These are phyloP conservation scores for Herminia tarsipennalis DNA, from an alignment of 2,888 invertebrate species.

Conservation along the genomic window DNA sequence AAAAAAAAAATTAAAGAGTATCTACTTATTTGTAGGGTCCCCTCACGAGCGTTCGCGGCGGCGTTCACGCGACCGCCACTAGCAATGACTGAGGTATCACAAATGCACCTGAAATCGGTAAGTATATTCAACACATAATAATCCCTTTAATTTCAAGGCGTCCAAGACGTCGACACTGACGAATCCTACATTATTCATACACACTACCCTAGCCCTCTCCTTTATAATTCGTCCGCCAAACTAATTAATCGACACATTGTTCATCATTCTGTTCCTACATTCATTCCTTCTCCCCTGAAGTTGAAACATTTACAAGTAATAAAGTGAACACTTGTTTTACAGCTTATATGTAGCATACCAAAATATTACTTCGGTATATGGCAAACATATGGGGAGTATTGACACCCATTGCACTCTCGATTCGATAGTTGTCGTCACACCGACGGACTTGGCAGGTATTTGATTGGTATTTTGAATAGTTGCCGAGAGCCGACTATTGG, in stretches of 20 bases:
- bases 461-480: slow-evolving; percentile 83
- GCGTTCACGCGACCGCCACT: slow-evolving; percentile 80
- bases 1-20: neutral
- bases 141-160: slow-evolving; percentile 28
- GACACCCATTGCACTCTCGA: slow-evolving; percentile 75
- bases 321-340: slow-evolving; percentile 84
- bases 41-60: slow-evolving; percentile 76
- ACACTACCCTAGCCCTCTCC: slow-evolving; percentile 17
- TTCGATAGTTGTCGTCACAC: slow-evolving; percentile 82
- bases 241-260: slow-evolving; percentile 33
- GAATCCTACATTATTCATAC: slow-evolving; percentile 31
- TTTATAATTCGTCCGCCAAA: slow-evolving; percentile 21
- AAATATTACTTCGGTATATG: slow-evolving; percentile 82
- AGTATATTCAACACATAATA: slow-evolving; percentile 57
- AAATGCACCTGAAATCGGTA: slow-evolving; percentile 79
- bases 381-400: slow-evolving; percentile 77
- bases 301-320: slow-evolving; percentile 72
- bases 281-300: slow-evolving; percentile 50
- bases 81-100: slow-evolving; percentile 84
- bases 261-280: slow-evolving; percentile 35
- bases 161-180: slow-evolving; percentile 15
- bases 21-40: slow-evolving; percentile 56
- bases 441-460: slow-evolving; percentile 84
- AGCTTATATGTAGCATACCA: slow-evolving; percentile 80
- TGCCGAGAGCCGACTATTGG: slow-evolving; percentile 55